Percentiles rank a stretch among this genome's conserved stretches.
Evolutionary conservation across 2,888 invertebrate species (phyloP).

Genomic region (Ptycholaimellus sp.): DNA sequence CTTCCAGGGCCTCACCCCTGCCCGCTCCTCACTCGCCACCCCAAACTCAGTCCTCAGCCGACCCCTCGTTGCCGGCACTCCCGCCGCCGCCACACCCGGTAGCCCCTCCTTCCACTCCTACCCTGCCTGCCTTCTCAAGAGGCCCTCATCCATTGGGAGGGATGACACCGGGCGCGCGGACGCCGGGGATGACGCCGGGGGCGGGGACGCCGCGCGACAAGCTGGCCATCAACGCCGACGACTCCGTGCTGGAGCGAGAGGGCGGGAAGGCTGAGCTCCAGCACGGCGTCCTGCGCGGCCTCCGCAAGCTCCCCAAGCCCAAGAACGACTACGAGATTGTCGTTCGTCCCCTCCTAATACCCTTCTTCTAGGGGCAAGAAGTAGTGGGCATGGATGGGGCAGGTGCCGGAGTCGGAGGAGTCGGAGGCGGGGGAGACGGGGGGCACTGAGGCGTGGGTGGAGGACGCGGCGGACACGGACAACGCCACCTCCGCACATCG

Average conservation of each 20-base stretch:
- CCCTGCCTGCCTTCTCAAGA: background rate
- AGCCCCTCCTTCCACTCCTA: slow-evolving; percentile 9
- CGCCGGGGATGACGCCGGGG: slow-evolving; percentile 21
- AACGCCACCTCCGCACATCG: slow-evolving; percentile 12
- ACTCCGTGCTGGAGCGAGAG: slow-evolving; percentile 30
- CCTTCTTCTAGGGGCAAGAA: no score
- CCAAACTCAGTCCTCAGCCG: slow-evolving; percentile 73
- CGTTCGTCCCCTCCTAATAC: no score
- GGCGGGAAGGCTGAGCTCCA: slow-evolving; percentile 5
- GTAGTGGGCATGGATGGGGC: no score
- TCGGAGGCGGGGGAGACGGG: slow-evolving; percentile 11
- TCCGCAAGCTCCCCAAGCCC: slow-evolving; percentile 59
- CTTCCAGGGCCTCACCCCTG: slow-evolving; percentile 13
- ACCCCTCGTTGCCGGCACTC: no score
- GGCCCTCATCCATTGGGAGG: background rate
- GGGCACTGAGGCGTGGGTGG: slow-evolving; percentile 12
- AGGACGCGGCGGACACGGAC: slow-evolving; percentile 20
- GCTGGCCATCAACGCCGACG: slow-evolving; percentile 74
- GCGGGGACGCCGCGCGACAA: slow-evolving; percentile 68
- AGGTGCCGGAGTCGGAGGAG: slow-evolving; percentile 59
- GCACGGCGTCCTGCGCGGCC: slow-evolving; percentile 44
- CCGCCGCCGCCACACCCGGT: slow-evolving; percentile 27
- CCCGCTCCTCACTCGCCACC: slow-evolving; percentile 33
- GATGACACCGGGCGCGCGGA: slow-evolving; percentile 2
- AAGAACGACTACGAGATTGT: slow-evolving; percentile 96